Evolutionary conservation across 2,888 invertebrate species (phyloP).

Genomic region (Anorthoa munda): DNA sequence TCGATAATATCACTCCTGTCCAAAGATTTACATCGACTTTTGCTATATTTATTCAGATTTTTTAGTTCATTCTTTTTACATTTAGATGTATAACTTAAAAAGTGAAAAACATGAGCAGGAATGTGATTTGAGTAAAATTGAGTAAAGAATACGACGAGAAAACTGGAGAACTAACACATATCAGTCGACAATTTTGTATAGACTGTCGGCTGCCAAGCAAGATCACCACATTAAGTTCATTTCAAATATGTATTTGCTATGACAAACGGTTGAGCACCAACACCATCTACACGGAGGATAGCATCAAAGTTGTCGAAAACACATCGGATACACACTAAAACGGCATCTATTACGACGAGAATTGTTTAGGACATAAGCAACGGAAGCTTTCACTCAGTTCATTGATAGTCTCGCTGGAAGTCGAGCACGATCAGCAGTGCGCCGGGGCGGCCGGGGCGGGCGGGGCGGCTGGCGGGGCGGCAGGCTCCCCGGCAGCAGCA

Average conservation of each 20-base stretch:
- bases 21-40: constrained; percentile 50
- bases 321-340: constrained; percentile 45
- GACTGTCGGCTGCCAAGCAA: constrained; percentile 26
- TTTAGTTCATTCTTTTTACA: constrained; percentile 55
- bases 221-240: constrained; percentile 23
- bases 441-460: constrained; percentile 18
- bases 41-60: constrained; percentile 60
- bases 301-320: constrained; percentile 56
- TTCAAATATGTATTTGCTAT: constrained; percentile 43
- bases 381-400: constrained; percentile 48
- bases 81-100: constrained; percentile 31
- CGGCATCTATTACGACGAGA: constrained; percentile 56
- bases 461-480: not conserved
- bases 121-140: constrained; percentile 61
- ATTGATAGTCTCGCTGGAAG: constrained; percentile 36
- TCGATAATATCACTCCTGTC: constrained; percentile 51
- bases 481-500: constrained; percentile 44
- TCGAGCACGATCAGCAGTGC: constrained; percentile 66
- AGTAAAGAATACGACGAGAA: constrained; percentile 55
- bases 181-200: constrained; percentile 55
- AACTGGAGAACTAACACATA: constrained; percentile 49
- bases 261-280: constrained; percentile 39
- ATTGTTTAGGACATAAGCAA: constrained; percentile 35
- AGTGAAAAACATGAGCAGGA: constrained; percentile 51
- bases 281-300: constrained; percentile 36